phyloP scores from a whole-genome alignment of 2,797 vertebrate genomes.

The Cyprinella venusta region DNA sequence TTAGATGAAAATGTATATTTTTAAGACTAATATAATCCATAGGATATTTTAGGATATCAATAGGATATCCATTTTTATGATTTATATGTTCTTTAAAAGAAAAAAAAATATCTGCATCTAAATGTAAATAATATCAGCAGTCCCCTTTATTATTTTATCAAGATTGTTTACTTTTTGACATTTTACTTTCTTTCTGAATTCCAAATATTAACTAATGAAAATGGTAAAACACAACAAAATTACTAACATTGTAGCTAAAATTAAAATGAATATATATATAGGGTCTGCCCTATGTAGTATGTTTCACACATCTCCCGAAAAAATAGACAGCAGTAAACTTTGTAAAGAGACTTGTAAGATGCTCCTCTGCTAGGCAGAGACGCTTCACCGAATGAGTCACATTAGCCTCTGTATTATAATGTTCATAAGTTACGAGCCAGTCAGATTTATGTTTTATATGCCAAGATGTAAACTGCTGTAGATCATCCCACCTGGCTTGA shows the following conservation, averaged over 20 bases:
- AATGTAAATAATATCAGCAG: neutral
- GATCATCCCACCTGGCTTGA: constrained; percentile 66
- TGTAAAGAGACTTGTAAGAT: constrained; percentile 1
- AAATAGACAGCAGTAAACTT: neutral
- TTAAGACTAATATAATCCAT: neutral
- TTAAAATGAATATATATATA: no score
- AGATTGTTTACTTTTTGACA: neutral
- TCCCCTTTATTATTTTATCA: neutral
- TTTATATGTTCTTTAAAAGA: neutral
- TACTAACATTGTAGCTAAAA: no score
- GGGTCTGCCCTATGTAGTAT: neutral
- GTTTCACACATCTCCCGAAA: neutral
- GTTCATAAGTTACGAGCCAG: constrained; percentile 47
- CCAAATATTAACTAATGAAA: no score
- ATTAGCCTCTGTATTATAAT: constrained; percentile 29
- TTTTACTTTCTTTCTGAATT: no score
- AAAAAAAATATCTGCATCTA: neutral
- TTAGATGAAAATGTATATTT: neutral
- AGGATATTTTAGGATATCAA: neutral
- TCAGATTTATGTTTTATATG: constrained; percentile 55
- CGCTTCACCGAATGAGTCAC: constrained; percentile 19
- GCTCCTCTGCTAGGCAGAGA: neutral
- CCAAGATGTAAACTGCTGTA: constrained; percentile 55
- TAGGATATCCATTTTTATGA: constrained; percentile 10
- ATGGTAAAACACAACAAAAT: no score